phyloP scores from a whole-genome alignment of 2,888 invertebrate species.

The Crematogaster levior region DNA sequence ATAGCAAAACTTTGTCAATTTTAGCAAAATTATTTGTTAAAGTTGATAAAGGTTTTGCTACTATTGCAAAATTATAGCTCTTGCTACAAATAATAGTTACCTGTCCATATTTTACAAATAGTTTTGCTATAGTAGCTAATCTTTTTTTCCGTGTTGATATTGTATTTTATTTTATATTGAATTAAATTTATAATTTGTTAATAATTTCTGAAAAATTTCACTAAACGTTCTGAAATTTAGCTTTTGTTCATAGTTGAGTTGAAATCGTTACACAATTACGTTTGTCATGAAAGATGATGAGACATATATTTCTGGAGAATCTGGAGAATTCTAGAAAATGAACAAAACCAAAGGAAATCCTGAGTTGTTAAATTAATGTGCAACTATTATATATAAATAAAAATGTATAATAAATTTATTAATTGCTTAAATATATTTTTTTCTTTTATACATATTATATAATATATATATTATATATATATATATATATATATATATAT shows the following conservation, averaged over 20 bases:
- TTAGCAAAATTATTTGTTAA: too few relatives aligned
- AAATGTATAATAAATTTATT: background rate
- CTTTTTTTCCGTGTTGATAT: too few relatives aligned
- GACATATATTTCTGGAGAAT: background rate
- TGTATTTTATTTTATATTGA: background rate
- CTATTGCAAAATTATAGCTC: too few relatives aligned
- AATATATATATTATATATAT: too few relatives aligned
- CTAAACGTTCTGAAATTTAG: background rate
- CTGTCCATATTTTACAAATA: too few relatives aligned
- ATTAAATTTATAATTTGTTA: background rate
- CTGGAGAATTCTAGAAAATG: too few relatives aligned
- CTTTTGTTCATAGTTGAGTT: background rate
- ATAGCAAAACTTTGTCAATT: too few relatives aligned
- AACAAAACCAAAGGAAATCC: conserved; percentile 7
- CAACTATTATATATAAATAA: background rate
- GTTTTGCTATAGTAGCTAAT: too few relatives aligned
- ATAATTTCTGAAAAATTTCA: background rate
- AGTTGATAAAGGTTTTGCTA: too few relatives aligned
- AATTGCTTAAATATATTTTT: background rate
- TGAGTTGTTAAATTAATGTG: background rate
- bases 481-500: background rate
- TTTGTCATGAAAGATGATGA: background rate
- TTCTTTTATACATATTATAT: too few relatives aligned
- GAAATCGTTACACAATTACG: background rate
- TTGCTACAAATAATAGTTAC: too few relatives aligned